phyloP scores from a whole-genome alignment of 2,797 vertebrate species.

The Chromobotia macracanthus region DNA sequence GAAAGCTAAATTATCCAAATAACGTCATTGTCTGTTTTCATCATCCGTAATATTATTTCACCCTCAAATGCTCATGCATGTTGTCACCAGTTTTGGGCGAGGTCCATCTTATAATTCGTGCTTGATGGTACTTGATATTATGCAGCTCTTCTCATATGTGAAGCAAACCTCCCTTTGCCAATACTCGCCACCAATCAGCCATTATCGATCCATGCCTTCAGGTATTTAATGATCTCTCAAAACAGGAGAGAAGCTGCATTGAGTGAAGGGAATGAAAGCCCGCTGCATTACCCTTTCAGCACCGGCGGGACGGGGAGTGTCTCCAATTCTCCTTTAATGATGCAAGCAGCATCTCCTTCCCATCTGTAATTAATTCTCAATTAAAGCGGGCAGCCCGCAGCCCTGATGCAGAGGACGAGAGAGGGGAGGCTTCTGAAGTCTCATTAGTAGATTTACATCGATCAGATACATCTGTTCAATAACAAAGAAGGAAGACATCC shows the following conservation, averaged over 20 bases:
- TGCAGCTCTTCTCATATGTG: not conserved
- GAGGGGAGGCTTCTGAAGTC: constrained; percentile 43
- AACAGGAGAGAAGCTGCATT: constrained; percentile 18
- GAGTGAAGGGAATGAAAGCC: constrained; percentile 34
- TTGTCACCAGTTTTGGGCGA: not conserved
- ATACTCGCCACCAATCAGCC: constrained; percentile 25
- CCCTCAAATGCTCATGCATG: not conserved
- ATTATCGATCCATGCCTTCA: constrained; percentile 29
- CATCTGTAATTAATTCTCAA: constrained; percentile 64
- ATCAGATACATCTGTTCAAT: constrained; percentile 62
- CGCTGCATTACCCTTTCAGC: constrained; percentile 39
- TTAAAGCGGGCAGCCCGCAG: constrained; percentile 54
- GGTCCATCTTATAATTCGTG: not conserved
- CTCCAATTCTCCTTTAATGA: constrained; percentile 49
- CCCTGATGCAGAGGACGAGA: constrained; percentile 32
- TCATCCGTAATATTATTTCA: not conserved
- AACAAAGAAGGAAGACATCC: constrained; percentile 58
- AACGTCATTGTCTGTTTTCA: not conserved
- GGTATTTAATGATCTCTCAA: constrained; percentile 47
- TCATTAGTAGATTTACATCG: constrained; percentile 65
- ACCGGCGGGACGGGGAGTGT: constrained; percentile 6
- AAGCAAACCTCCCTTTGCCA: constrained; percentile 7
- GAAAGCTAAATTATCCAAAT: too few species aligned
- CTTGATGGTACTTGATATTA: not conserved
- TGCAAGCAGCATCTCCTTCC: constrained; percentile 51